A percentile compares a stretch with the other conserved stretches of the same genome.
Conservation (phyloP, 2,888 invertebrate species). For the Alentia gelatinosa region DNA sequence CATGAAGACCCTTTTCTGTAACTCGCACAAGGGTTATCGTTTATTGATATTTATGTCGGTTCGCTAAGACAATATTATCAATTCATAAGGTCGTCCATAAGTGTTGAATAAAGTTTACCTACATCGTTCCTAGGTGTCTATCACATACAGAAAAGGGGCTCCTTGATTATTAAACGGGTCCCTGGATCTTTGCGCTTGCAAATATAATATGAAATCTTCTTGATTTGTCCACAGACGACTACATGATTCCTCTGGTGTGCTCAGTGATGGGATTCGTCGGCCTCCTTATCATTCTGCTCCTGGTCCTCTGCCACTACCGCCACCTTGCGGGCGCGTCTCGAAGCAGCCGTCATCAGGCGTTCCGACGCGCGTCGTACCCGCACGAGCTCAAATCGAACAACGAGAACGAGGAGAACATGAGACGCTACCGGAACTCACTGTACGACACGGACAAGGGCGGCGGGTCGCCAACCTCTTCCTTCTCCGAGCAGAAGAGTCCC, state of each 20-base stretch:
- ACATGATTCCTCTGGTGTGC: conserved; percentile 73
- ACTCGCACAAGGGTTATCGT: too few relatives aligned
- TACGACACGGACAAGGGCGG: conserved; percentile 84
- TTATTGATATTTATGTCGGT: too few relatives aligned
- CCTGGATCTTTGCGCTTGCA: too few relatives aligned
- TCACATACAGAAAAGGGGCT: too few relatives aligned
- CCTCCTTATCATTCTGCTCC: conserved; percentile 72
- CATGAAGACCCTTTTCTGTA: too few relatives aligned
- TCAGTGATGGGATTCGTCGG: conserved; percentile 75
- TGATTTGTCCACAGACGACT: neutral
- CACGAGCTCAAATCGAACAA: conserved; percentile 91
- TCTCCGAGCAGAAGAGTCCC: conserved; percentile 66
- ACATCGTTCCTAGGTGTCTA: too few relatives aligned
- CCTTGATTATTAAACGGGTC: too few relatives aligned
- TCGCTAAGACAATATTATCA: too few relatives aligned
- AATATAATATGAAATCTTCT: neutral
- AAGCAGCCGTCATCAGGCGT: conserved; percentile 59
- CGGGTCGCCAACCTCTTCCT: conserved; percentile 68
- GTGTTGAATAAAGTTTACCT: too few relatives aligned
- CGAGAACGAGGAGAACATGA: conserved; percentile 94
- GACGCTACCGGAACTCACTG: conserved; percentile 89
- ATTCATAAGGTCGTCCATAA: too few relatives aligned
- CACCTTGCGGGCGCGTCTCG: conserved; percentile 68
- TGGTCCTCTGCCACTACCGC: conserved; percentile 83
- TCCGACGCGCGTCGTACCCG: conserved; percentile 77